A percentile compares a stretch with the other conserved stretches of the same genome.
Evolutionary conservation across 2,888 invertebrate species (phyloP).

Genomic region (Stenodema calcarata): DNA sequence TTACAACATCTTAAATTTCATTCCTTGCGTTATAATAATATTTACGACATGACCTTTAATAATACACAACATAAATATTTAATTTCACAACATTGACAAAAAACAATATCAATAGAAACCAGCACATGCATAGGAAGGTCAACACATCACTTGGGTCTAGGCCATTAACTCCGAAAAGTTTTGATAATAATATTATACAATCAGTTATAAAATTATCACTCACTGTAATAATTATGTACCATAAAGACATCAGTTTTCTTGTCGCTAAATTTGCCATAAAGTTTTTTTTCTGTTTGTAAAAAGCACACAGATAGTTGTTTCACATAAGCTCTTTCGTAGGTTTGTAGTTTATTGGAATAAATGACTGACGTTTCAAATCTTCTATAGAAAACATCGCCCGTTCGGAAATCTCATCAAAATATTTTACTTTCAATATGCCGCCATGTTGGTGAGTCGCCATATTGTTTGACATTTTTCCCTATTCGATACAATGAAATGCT

Average conservation of each 20-base stretch:
- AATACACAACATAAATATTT: background rate
- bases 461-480: no score
- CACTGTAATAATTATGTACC: background rate
- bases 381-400: no score
- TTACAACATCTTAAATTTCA: background rate
- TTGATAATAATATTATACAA: background rate
- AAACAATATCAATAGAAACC: background rate
- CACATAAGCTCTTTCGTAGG: background rate
- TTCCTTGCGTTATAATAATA: background rate
- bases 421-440: background rate
- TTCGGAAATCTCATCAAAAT: background rate
- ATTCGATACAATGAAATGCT: no score
- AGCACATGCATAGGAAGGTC: slow-evolving; percentile 2
- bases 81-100: background rate
- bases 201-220: background rate
- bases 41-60: background rate
- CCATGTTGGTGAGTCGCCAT: no score
- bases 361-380: background rate
- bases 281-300: background rate
- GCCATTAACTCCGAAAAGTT: background rate
- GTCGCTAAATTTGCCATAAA: background rate
- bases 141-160: background rate
- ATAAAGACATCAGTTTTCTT: background rate
- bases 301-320: background rate
- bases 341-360: background rate